Percentiles rank a stretch among this genome's conserved stretches.
phyloP scores from a whole-genome alignment of 2,113 vertebrate genomes.

The Macheiramphus alcinus region DNA sequence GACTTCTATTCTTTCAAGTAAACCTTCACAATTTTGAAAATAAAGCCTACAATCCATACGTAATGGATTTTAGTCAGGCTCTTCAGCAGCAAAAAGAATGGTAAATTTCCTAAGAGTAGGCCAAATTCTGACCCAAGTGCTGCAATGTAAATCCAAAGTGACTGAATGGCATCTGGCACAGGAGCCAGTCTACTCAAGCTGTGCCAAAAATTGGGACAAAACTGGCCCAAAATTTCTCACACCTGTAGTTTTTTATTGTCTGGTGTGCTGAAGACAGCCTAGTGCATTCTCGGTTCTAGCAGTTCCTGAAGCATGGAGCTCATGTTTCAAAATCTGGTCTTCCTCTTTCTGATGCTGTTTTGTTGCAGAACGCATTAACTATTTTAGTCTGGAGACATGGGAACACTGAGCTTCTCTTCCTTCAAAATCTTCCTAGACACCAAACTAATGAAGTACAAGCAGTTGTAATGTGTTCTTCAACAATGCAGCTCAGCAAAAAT shows the following conservation, averaged over 20 bases:
- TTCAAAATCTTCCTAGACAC: neutral
- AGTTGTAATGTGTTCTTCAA: neutral
- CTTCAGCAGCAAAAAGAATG: neutral
- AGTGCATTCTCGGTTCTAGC: neutral
- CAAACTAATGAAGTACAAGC: neutral
- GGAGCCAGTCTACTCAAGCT: neutral
- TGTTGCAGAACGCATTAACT: neutral
- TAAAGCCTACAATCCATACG: neutral
- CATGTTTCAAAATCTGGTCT: neutral
- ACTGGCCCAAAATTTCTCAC: neutral
- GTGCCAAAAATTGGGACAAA: neutral
- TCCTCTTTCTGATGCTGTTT: neutral
- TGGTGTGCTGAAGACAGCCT: neutral
- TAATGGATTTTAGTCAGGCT: neutral
- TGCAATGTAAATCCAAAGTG: neutral
- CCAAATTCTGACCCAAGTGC: neutral
- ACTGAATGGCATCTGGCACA: neutral
- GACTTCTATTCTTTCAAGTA: neutral
- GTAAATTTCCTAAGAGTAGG: neutral
- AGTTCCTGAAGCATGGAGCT: neutral
- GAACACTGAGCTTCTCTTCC: neutral
- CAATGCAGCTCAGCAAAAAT: neutral
- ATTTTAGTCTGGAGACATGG: neutral
- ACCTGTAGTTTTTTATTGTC: neutral
- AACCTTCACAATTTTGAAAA: neutral